These are phyloP conservation scores for Acheta domesticus DNA, from an alignment of 2,888 invertebrate species.

Conservation along the genomic window DNA sequence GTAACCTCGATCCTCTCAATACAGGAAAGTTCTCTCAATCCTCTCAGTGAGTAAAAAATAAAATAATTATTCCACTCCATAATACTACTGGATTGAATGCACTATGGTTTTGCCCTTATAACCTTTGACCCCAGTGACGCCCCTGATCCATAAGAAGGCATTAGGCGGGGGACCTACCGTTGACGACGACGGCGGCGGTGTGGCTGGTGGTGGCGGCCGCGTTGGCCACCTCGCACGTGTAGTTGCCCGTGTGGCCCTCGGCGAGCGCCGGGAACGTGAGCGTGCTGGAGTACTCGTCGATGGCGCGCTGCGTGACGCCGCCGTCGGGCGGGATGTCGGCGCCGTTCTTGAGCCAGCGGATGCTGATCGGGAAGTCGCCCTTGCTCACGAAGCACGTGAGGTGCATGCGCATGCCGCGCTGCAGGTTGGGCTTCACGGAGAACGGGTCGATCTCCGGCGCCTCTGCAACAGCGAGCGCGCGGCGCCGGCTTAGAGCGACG, in stretches of 20 bases:
- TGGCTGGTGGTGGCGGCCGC: slow-evolving; percentile 41
- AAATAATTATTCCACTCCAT: too few species aligned
- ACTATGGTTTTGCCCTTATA: too few species aligned
- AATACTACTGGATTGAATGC: too few species aligned
- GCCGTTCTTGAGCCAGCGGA: slow-evolving; percentile 50
- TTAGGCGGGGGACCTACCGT: slow-evolving; percentile 43
- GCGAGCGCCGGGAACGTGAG: slow-evolving; percentile 41
- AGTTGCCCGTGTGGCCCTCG: slow-evolving; percentile 42
- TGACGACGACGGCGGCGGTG: slow-evolving; percentile 47
- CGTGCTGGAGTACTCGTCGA: slow-evolving; percentile 42
- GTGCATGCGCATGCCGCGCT: slow-evolving; percentile 46
- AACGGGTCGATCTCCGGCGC: slow-evolving; percentile 35
- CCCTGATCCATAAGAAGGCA: too few species aligned
- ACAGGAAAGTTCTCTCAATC: too few species aligned
- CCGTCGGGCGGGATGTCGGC: slow-evolving; percentile 42
- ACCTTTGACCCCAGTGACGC: too few species aligned
- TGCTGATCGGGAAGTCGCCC: slow-evolving; percentile 50
- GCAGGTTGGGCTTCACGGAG: slow-evolving; percentile 39
- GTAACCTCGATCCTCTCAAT: too few species aligned
- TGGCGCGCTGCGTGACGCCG: slow-evolving; percentile 39
- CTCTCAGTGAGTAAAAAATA: too few species aligned
- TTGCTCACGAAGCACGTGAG: slow-evolving; percentile 49
- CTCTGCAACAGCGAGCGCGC: slow-evolving; percentile 28
- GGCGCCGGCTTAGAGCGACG: too few species aligned
- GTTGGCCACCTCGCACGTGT: slow-evolving; percentile 46